Base-by-base conservation (phyloP, 2,888 invertebrate species). In the Pedicia rivosa region DNA sequence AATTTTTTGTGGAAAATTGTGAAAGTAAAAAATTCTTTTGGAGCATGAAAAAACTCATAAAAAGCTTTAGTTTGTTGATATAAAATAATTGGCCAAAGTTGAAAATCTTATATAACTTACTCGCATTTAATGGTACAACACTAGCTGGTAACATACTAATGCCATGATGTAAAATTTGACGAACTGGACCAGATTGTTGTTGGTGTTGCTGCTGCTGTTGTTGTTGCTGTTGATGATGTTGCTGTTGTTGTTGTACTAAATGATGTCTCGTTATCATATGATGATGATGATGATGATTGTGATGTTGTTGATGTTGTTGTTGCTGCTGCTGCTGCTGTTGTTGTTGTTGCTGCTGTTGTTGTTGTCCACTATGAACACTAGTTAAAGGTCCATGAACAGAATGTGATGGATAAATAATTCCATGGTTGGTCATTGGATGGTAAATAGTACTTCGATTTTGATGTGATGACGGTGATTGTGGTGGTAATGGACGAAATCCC, bases 391-490 rank as follows among this genome's bases (percentile, higher is more conserved):
- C 57, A 48, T 60, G 59, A 45, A 59, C 56, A 26, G 57, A 54
- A 46, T 59, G 59, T 47, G 58, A 54, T 46, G 59, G 59, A 57
- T 60, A 59, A 43, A 59, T 54, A 48, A 60, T 54, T 47, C 59
- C 57, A 46, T 59, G 58, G 50, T 59, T 59, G 34, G 38, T 30
- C 45, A 55, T 55, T 19, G 56, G 57, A 41, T 59, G 57, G 44
- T 54, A 57, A 58, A 59, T 57, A 12, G 59, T 52, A 19, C 41
- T 26, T 12, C 40, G 38, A 26, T 37, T 29, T 29, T 43, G 43
- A 41, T 44, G 43, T 24, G 38, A 38, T 22, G 31, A 27, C 6
- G 30, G 29, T 14, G 44, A 35, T 8, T 47, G 52, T 47, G 44
- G 56, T 54, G 40, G 56, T 47, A 44, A 48, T 47, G 32, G 48